Base-by-base conservation (phyloP, 2,113 vertebrate genomes). In the Charina bottae region DNA sequence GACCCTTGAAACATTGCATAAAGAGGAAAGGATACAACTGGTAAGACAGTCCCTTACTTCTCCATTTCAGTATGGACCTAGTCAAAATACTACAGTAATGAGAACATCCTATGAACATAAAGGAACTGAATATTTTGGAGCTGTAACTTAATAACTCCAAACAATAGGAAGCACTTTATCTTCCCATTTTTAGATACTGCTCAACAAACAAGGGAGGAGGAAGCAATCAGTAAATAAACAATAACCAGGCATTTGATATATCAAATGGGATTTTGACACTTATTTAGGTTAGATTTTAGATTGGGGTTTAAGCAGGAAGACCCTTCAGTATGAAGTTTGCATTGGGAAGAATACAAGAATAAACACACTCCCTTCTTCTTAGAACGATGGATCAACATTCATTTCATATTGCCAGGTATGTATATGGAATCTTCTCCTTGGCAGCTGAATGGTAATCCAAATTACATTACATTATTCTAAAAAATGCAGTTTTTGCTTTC, bases 401-500 rank as follows among this genome's bases (percentile, higher is more conserved):
- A 95, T 26, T 2, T 0, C 0, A 85, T 46, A 42, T 37, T 83
- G 19, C 19, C 3, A 56, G 54, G 54, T 37, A 13, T 49, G 10
- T 91, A 49, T 91, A 88, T 87, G 49, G 84, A 64, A 88, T 95
- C 93, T 72, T 54, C 64, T 53, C 24, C 17, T 86, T 33, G 86
- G 92, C 15, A 89, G 90, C 84, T 94, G 93, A 93, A 53, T 58
- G 56, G 55, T 92, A 94, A 95, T 68, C 42, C 78, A 94, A 95
- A 96, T 95, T 86, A 93, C 93, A 88, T 46, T 83, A 93, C 93
- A 90, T 92, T 83, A 89, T 93, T 96, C n/a, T 90, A 90, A 93
- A 91, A 95, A 94, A 91, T 92, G 62, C 90, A 95, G 8, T 87
- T 89, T 94, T 94, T 96, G 84, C 26, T 95, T 95, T 93, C 72